Evolutionary conservation across 1,140 invertebrate species (phyloP).

Genomic region (Maconellicoccus hirsutus): DNA sequence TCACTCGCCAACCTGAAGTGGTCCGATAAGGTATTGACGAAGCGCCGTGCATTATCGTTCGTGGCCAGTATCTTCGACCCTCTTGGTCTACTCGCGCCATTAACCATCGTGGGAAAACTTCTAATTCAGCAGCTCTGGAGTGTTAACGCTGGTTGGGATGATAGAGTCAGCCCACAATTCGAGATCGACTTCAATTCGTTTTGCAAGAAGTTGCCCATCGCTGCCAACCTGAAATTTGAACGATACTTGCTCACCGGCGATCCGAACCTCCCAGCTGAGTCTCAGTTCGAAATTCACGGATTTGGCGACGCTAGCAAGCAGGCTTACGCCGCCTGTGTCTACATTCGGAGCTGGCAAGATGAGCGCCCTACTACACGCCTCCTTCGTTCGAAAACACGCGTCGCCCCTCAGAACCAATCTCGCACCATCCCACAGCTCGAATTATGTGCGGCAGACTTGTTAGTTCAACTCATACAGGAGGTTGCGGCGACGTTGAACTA

Average conservation of each 20-base stretch:
- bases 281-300: conserved; percentile 28
- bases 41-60: conserved; percentile 32
- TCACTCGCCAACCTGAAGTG: background rate
- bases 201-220: conserved; percentile 15
- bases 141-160: conserved; percentile 33
- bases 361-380: conserved; percentile 11
- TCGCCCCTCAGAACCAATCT: conserved; percentile 30
- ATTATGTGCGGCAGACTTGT: conserved; percentile 32
- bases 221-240: conserved; percentile 27
- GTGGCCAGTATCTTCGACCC: conserved; percentile 36
- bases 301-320: conserved; percentile 31
- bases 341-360: conserved; percentile 26
- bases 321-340: conserved; percentile 29
- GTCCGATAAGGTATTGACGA: conserved; percentile 26
- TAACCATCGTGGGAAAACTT: conserved; percentile 34
- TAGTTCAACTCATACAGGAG: conserved; percentile 27
- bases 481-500: conserved; percentile 21
- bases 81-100: conserved; percentile 34
- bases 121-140: conserved; percentile 35
- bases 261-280: background rate
- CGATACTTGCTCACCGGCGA: conserved; percentile 25
- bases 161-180: conserved; percentile 30
- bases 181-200: conserved; percentile 28
- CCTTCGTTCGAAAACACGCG: conserved; percentile 26
- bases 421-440: conserved; percentile 33